Evolutionary conservation across 2,888 invertebrate genomes (phyloP).

Genomic region (Neocrepidodera transversa): DNA sequence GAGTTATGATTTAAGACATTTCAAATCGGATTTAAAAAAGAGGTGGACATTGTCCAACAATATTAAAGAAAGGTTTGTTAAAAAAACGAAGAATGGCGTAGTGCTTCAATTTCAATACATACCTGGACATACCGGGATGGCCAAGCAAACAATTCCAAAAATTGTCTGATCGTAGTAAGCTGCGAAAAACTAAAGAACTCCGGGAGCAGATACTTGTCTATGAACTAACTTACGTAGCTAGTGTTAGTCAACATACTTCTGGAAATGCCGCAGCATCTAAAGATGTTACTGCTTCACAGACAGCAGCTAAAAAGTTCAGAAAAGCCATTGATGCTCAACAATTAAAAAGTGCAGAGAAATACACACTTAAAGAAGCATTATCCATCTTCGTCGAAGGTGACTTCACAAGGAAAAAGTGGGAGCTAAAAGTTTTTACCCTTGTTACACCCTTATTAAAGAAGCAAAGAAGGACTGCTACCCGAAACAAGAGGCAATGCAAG

Average conservation of each 20-base stretch:
- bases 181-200: slow-evolving; percentile 24
- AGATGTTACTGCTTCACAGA: slow-evolving; percentile 33
- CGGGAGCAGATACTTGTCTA: slow-evolving; percentile 25
- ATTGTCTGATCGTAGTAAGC: slow-evolving; percentile 10
- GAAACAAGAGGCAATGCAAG: too few species aligned
- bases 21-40: background rate
- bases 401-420: slow-evolving; percentile 27
- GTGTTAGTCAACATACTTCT: slow-evolving; percentile 16
- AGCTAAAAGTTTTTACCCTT: too few species aligned
- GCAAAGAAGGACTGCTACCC: too few species aligned
- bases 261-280: slow-evolving; percentile 35
- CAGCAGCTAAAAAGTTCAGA: slow-evolving; percentile 24
- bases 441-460: too few species aligned
- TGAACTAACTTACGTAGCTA: slow-evolving; percentile 9
- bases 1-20: background rate
- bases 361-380: slow-evolving; percentile 14
- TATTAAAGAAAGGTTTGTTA: too few species aligned
- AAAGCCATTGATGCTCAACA: slow-evolving; percentile 16
- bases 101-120: too few species aligned
- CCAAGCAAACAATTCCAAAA: background rate
- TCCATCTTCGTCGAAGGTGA: slow-evolving; percentile 22
- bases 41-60: background rate
- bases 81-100: too few species aligned
- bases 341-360: background rate
- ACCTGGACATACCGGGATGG: background rate